Base-by-base conservation (phyloP, 2,797 vertebrate genomes). In the Chrysocyon brachyurus region DNA sequence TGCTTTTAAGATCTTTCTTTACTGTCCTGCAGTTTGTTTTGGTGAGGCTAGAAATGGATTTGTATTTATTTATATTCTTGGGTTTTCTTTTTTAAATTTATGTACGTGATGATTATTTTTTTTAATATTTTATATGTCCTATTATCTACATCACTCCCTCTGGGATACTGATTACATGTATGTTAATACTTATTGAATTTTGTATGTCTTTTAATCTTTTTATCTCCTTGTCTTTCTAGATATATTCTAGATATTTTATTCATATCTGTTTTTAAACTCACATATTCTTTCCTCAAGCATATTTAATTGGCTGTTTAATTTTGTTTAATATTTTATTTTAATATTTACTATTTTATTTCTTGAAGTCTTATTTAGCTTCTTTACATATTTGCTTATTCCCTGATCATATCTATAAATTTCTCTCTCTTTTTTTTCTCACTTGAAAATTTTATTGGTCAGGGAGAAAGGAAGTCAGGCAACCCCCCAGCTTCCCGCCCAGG, bases 301-400 rank as follows among this genome's bases (percentile, higher is more conserved):
- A 40, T 64, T 90, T 82, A 63, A 64, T 52, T 90, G 19, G 10
- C 22, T 46, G 0, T 36, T 68, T 49, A 57, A 83, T 91, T 88
- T 83, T 88, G 11, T 46, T 73, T 59, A 78, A 52, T 59, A 2
- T 63, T 82, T 86, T 82, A 33, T 66, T 85, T 75, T 59, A 89
- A 75, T 75, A 73, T 36, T 28, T 94, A 70, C 15, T 92, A 0
- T 86, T 93, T 87, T 36, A 95, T 81, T 75, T 49, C 28, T 89
- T 68, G 56, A 88, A 82, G 15, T 1, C 59, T 73, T 75, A 49
- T 59, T 79, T 54, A 22, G 2, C 24, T 88, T 16, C 3, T 93
- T 84, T 12, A 33, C 24, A 59, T 81, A 66, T 91, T 12, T 85
- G 40, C 40, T 49, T 66, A 36, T 75, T 85, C 40, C 2, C 10